Evolutionary conservation across 2,113 vertebrate genomes (phyloP).

Genomic region (Bubo blakistoni): DNA sequence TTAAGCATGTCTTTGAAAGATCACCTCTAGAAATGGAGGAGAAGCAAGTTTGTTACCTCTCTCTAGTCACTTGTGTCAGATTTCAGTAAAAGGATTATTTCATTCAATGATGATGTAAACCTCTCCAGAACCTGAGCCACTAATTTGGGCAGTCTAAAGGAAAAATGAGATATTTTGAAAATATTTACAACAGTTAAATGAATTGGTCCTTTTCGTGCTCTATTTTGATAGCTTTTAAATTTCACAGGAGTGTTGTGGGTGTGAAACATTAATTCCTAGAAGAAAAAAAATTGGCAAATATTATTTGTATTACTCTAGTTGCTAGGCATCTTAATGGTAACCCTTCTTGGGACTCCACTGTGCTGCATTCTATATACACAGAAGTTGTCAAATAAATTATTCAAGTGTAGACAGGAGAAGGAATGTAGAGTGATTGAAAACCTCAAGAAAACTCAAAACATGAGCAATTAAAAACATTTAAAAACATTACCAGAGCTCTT

Average conservation of each 20-base stretch:
- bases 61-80: background rate
- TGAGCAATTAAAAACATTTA: background rate
- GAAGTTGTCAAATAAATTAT: background rate
- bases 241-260: background rate
- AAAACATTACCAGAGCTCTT: background rate
- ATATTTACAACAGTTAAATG: conserved; percentile 1
- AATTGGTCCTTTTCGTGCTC: background rate
- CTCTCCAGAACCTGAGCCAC: conserved; percentile 30
- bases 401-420: background rate
- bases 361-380: background rate
- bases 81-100: conserved; percentile 15
- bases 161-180: conserved; percentile 21
- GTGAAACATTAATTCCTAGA: conserved; percentile 19
- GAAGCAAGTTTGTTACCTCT: background rate
- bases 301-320: background rate
- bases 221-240: conserved; percentile 12
- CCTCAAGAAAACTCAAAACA: background rate
- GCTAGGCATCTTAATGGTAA: background rate
- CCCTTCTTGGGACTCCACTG: background rate
- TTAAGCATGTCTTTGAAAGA: background rate
- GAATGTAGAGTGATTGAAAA: background rate
- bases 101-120: conserved; percentile 16
- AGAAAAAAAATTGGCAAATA: background rate
- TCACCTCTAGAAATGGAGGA: background rate
- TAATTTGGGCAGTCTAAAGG: background rate